Base-by-base conservation (phyloP, 2,797 vertebrate species). In the Lagorchestes hirsutus region DNA sequence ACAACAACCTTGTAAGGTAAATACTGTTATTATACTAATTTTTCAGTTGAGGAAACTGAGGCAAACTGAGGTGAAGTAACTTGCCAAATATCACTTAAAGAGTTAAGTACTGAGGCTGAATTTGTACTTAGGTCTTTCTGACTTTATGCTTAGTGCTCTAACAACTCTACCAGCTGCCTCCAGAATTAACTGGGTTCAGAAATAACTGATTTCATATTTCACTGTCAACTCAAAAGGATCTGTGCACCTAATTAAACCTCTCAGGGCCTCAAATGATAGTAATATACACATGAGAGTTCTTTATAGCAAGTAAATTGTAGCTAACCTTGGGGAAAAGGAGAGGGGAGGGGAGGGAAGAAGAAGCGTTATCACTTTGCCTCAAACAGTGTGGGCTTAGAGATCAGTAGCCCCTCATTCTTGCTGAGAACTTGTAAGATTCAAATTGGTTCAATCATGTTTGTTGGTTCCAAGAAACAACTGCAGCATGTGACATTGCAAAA, bases 401-500 rank as follows among this genome's bases (percentile, higher is more conserved):
- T 18, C 34, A 67, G 4, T 16, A n/a, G n/a, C 4, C n/a, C 14
- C 34, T 67, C 5, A 67, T 31, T 29, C 34, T 67, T n/a, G 4
- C 62, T n/a, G 62, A 67, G 62, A 34, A n/a, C 14, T 67, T 67
- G 12, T 18, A 5, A 67, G 34, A 16, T 67, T 67, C 34, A 67
- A 67, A 34, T 34, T 4, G 18, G 14, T 67, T n/a, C 4, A 67
- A 67, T 67, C 31, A 29, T 29, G 12, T 67, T 16, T 67, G 34
- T n/a, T n/a, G 34, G 1, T 67, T 5, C 62, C 34, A 67, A 67
- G 14, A 59, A 67, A 99, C 99, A 99, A 97, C 98, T 99, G 97
- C 99, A 99, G 99, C 99, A 99, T 93, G 99, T 99, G 18, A 99
- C 99, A 54, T 99, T 97, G 99, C 99, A 0, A 99, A 99, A 99